phyloP scores from a whole-genome alignment of 2,113 vertebrate genomes.

The Actinemys pallida region DNA sequence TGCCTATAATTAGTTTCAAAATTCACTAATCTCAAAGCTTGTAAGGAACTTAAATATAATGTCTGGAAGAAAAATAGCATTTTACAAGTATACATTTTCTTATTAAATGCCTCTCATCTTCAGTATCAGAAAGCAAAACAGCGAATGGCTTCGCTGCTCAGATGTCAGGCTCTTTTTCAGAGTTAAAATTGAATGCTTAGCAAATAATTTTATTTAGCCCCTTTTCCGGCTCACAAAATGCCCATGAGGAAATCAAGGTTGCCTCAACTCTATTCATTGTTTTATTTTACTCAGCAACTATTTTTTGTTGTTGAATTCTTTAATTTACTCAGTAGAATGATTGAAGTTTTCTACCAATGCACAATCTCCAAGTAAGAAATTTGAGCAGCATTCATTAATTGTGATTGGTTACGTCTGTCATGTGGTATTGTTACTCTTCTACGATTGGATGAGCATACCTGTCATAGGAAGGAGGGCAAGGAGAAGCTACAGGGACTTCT shows the following conservation, averaged over 20 bases:
- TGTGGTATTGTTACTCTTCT: neutral
- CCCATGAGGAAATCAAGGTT: neutral
- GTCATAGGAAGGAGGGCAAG: too few relatives aligned
- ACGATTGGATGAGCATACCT: too few relatives aligned
- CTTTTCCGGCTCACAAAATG: neutral
- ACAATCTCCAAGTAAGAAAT: neutral
- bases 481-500: too few relatives aligned
- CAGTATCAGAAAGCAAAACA: neutral
- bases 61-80: neutral
- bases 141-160: neutral
- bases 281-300: neutral
- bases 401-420: neutral
- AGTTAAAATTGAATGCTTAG: neutral
- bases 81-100: neutral
- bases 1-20: neutral
- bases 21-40: neutral
- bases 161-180: neutral
- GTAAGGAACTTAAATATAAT: neutral
- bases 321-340: neutral
- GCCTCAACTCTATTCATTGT: accelerated
- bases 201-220: neutral
- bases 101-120: neutral
- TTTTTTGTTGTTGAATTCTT: neutral
- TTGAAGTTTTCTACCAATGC: neutral
- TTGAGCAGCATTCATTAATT: neutral